phyloP scores from a whole-genome alignment of 2,888 invertebrate genomes.

The Chloromyia formosa region DNA sequence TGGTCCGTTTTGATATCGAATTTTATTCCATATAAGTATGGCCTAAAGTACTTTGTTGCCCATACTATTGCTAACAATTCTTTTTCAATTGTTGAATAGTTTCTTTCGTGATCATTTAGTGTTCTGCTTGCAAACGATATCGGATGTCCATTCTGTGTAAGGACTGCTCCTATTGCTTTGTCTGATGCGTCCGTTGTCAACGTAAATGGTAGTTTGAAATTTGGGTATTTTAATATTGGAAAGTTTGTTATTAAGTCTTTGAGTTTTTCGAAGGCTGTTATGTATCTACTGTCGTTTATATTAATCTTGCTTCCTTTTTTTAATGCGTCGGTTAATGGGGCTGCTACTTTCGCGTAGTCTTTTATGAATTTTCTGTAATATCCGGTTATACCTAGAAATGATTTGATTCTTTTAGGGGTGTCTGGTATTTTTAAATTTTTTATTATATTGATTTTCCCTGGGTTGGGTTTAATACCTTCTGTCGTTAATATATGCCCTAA shows the following conservation, averaged over 20 bases:
- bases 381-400: not conserved
- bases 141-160: conserved; percentile 54
- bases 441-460: not conserved
- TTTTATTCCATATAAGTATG: too few relatives aligned
- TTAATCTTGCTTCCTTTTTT: conserved; percentile 36
- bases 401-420: not conserved
- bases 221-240: conserved; percentile 52
- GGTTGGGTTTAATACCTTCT: conserved; percentile 22
- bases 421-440: conserved; percentile 18
- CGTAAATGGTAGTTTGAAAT: conserved; percentile 54
- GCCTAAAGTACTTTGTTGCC: too few relatives aligned
- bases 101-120: conserved; percentile 51
- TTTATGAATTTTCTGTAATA: conserved; percentile 27
- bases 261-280: conserved; percentile 25
- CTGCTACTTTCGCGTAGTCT: conserved; percentile 24
- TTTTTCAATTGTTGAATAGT: conserved; percentile 56
- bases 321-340: conserved; percentile 52
- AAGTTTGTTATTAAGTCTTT: not conserved
- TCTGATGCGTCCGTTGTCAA: conserved; percentile 55
- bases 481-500: conserved; percentile 2
- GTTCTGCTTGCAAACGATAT: conserved; percentile 52
- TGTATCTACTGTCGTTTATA: conserved; percentile 18
- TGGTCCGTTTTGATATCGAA: too few relatives aligned
- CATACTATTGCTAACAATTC: conserved; percentile 51
- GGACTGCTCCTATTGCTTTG: conserved; percentile 52